Conservation (phyloP, 2,113 vertebrate genomes). For the Paratilapia polleni region DNA sequence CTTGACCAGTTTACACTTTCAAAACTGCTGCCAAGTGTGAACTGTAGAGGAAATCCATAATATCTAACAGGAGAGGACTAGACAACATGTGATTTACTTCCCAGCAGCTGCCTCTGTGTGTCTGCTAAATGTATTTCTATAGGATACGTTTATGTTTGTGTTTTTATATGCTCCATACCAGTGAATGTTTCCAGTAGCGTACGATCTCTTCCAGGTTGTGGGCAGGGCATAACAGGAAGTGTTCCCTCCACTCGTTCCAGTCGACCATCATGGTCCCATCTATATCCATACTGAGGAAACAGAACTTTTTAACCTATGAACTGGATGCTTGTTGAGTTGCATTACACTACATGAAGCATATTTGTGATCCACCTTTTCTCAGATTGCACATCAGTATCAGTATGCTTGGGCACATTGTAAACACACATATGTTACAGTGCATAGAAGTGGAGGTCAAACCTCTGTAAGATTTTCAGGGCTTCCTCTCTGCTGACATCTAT, state of each 20-base stretch:
- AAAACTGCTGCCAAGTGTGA: conserved; percentile 30
- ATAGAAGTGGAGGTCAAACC: conserved; percentile 72
- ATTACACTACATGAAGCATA: background rate
- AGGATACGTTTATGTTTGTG: background rate
- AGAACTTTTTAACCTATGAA: background rate
- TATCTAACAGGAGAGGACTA: background rate
- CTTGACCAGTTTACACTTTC: conserved; percentile 3
- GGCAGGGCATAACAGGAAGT: conserved; percentile 91
- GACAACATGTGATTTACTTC: background rate
- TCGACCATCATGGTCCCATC: conserved; percentile 94
- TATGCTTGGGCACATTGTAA: background rate
- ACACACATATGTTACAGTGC: background rate
- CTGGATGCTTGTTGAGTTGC: background rate
- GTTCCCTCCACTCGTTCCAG: conserved; percentile 96
- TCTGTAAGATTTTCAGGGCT: conserved; percentile 87
- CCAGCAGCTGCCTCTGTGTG: background rate
- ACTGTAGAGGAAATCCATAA: conserved; percentile 56
- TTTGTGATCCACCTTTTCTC: background rate
- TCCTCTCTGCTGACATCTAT: conserved; percentile 85
- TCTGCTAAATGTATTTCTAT: background rate
- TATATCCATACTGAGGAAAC: conserved; percentile 87
- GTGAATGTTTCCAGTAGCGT: conserved; percentile 92
- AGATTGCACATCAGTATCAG: background rate
- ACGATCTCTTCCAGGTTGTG: conserved; percentile 92
- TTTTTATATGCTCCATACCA: conserved; percentile 73